Conservation (phyloP, 2,888 invertebrate genomes). For the Sphaeridia pumilis region DNA sequence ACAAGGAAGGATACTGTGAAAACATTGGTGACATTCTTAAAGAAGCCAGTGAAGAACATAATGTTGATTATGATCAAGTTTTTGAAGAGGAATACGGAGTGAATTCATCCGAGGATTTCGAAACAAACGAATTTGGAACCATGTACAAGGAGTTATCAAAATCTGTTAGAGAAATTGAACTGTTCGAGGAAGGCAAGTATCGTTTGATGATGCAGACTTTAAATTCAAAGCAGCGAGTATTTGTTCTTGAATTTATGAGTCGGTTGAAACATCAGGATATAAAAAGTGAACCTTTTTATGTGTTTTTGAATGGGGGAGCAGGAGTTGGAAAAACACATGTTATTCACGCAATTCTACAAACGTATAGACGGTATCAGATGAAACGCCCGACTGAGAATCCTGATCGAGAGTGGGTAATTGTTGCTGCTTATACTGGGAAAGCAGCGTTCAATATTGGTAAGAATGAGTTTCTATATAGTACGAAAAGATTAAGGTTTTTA, state of each 20-base stretch:
- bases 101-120: neutral
- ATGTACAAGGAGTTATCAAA: neutral
- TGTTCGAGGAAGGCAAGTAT: neutral
- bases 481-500: too few relatives aligned
- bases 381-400: neutral
- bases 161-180: neutral
- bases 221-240: slow-evolving; percentile 11
- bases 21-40: neutral
- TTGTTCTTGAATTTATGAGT: slow-evolving; percentile 2
- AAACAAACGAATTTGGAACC: neutral
- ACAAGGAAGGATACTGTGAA: neutral
- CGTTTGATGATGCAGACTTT: slow-evolving; percentile 4
- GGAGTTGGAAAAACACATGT: slow-evolving; percentile 37
- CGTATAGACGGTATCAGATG: neutral
- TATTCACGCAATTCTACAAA: slow-evolving; percentile 30
- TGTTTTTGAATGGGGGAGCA: slow-evolving; percentile 36
- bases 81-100: neutral
- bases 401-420: neutral
- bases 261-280: slow-evolving; percentile 3
- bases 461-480: too few relatives aligned
- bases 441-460: slow-evolving; percentile 33
- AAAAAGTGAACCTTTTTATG: slow-evolving; percentile 16
- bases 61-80: neutral
- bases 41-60: neutral
- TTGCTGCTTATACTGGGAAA: slow-evolving; percentile 28